Conservation (phyloP, 2,888 invertebrate genomes). For the Ochropleura plecta region DNA sequence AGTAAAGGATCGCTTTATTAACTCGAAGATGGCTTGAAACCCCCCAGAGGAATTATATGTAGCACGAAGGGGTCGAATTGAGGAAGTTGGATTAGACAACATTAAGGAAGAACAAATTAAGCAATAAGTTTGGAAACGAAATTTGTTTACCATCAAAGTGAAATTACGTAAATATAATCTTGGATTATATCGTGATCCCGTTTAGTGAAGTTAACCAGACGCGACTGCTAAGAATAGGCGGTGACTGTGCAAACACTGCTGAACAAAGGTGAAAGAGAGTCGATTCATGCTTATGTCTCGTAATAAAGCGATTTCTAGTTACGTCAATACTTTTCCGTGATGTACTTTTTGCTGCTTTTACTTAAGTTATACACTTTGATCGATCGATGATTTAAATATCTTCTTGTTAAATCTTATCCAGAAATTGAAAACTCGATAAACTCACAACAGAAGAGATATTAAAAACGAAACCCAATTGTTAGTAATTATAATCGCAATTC, state of each 20-base stretch:
- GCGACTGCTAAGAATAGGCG: slow-evolving; percentile 61
- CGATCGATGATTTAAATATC: slow-evolving; percentile 6
- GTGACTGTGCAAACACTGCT: slow-evolving; percentile 70
- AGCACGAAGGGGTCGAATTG: slow-evolving; percentile 28
- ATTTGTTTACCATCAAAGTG: slow-evolving; percentile 30
- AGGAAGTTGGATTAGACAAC: slow-evolving; percentile 36
- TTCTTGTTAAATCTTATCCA: slow-evolving; percentile 22
- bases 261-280: slow-evolving; percentile 68
- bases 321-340: slow-evolving; percentile 62
- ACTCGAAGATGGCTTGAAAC: slow-evolving; percentile 3
- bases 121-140: slow-evolving; percentile 12
- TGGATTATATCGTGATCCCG: slow-evolving; percentile 61
- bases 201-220: slow-evolving; percentile 64
- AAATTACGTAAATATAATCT: slow-evolving; percentile 58
- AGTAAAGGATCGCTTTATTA: slow-evolving; percentile 24
- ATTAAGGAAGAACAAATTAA: slow-evolving; percentile 16
- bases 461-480: neutral
- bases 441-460: neutral
- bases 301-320: slow-evolving; percentile 70
- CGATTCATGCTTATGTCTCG: slow-evolving; percentile 63
- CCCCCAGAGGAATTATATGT: slow-evolving; percentile 19
- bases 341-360: slow-evolving; percentile 32
- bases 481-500: neutral
- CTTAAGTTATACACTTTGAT: slow-evolving; percentile 36
- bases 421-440: slow-evolving; percentile 6